phyloP scores from a whole-genome alignment of 2,888 invertebrate genomes.

The Drosophila seclusa region DNA sequence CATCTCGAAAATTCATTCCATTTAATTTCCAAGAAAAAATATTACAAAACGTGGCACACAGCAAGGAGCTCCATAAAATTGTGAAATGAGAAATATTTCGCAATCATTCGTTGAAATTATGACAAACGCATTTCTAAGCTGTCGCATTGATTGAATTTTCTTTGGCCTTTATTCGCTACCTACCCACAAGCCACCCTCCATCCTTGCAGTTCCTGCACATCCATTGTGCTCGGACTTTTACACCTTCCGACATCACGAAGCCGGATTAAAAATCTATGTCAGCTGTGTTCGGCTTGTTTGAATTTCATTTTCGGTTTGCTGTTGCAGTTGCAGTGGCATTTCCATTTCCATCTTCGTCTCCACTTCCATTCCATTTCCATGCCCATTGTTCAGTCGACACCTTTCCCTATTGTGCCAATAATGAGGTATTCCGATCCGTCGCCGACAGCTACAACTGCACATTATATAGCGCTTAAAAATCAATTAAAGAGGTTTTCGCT shows the following conservation, averaged over 20 bases:
- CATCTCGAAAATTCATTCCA: constrained; percentile 68
- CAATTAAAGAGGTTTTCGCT: constrained; percentile 64
- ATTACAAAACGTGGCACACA: constrained; percentile 26
- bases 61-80: constrained; percentile 38
- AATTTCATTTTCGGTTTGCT: constrained; percentile 56
- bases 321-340: constrained; percentile 30
- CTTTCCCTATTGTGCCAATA: constrained; percentile 57
- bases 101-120: constrained; percentile 76
- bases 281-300: constrained; percentile 50
- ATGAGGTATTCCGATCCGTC: constrained; percentile 43
- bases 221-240: constrained; percentile 58
- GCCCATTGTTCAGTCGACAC: constrained; percentile 62
- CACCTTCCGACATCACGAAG: constrained; percentile 57
- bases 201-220: neutral
- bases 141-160: constrained; percentile 74
- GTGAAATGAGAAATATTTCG: constrained; percentile 71
- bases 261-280: constrained; percentile 56
- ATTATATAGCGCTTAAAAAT: constrained; percentile 63
- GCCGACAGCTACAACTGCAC: constrained; percentile 44
- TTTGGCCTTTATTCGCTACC: constrained; percentile 14
- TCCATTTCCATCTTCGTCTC: constrained; percentile 5
- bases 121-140: constrained; percentile 77
- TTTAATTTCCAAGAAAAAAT: constrained; percentile 49
- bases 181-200: neutral
- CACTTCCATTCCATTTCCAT: constrained; percentile 12